Percentiles rank a stretch among this genome's conserved stretches.
phyloP scores from a whole-genome alignment of 1,140 invertebrate species.

The Lasaia peninsularis region DNA sequence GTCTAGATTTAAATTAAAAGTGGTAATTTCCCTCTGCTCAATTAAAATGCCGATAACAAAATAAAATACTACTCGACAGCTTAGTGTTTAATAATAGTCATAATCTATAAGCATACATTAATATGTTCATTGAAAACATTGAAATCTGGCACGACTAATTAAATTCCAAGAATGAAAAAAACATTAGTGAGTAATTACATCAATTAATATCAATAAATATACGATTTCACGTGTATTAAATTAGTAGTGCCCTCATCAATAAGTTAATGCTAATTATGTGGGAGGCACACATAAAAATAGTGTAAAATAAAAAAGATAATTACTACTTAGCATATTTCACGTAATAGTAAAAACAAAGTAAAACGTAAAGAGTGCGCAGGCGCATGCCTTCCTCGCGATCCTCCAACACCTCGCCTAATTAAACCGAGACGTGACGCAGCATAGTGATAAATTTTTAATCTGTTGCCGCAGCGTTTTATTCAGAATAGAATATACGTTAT shows the following conservation, averaged over 20 bases:
- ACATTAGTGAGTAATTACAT: neutral
- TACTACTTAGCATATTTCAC: conserved; percentile 29
- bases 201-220: conserved; percentile 10
- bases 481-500: conserved; percentile 16
- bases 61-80: no score
- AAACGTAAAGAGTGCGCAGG: conserved; percentile 38
- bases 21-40: no score
- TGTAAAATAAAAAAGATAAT: conserved; percentile 25
- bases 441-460: conserved; percentile 63
- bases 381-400: conserved; percentile 38
- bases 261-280: conserved; percentile 7
- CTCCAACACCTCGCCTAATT: conserved; percentile 56
- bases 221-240: neutral
- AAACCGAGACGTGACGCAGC: conserved; percentile 56
- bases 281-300: neutral
- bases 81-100: neutral
- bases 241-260: neutral
- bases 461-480: conserved; percentile 27
- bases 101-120: no score
- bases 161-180: neutral
- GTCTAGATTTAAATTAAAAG: no score
- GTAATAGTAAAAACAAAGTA: conserved; percentile 13
- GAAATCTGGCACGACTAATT: neutral
- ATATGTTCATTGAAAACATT: neutral
- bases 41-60: no score